Base-by-base conservation (phyloP, 1,140 invertebrate species). In the Mya arenaria region DNA sequence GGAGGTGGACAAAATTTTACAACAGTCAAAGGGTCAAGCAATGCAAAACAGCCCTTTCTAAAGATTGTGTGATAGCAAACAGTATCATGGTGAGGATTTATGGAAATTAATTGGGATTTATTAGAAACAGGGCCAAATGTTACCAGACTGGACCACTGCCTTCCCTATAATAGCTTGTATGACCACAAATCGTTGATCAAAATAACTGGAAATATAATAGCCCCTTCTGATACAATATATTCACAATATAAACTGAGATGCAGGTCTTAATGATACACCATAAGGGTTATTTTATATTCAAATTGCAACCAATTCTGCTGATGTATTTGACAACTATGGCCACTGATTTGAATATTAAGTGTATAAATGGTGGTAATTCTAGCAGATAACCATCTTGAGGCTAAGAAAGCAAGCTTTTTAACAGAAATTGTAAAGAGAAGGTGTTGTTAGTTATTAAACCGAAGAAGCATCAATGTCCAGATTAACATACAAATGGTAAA, bases 311-410 rank as follows among this genome's bases (percentile, higher is more conserved):
- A 63, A 63, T 75, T 58, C 62, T 8, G 5, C 25, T 55, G 69
- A 72, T 72, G 34, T 72, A 72, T 58, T 56, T 30, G 73, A 10
- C 17, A 3, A 41, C 58, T 60, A 68, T 39, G n/a, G 19, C 30
- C 52, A 25, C 39, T 41, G 23, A 75, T 75, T 75, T 75, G 60
- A 75, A 75, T 75, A 75, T 58, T 39, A 65, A 75, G 41, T 63
- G 60, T n/a, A 75, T 75, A 75, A 75, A 75, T 48, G 30, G 32
- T 30, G 23, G 44, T 19, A 25, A 19, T 63, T 75, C 48, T 63
- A 75, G 15, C 5, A 23, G 73, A 75, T 75, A 75, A 36, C 19
- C 48, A 52, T 52, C 48, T 52, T 52, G 48, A 52, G 48, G 17
- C 8, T 3, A 17, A 17, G 25, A 52, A 52, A 52, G 19, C 48